These are phyloP conservation scores for Myoxocephalus aenaeus DNA, from an alignment of 2,797 vertebrate species.

Conservation along the genomic window DNA sequence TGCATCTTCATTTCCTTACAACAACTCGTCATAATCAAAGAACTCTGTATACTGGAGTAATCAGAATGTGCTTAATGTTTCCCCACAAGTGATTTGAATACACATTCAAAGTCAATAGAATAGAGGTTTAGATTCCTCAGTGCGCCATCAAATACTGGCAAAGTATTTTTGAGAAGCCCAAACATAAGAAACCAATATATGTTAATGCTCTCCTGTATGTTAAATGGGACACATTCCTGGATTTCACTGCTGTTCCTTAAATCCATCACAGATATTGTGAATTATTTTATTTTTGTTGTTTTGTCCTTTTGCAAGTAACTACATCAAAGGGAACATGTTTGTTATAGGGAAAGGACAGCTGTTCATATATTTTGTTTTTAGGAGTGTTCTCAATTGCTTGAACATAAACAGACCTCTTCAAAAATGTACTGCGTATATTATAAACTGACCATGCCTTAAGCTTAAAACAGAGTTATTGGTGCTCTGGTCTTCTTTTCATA, in stretches of 20 bases:
- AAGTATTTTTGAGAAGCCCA: conserved; percentile 6
- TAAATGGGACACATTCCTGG: conserved; percentile 62
- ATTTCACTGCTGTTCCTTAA: conserved; percentile 37
- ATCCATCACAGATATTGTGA: conserved; percentile 13
- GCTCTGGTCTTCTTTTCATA: conserved; percentile 71
- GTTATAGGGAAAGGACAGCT: background rate
- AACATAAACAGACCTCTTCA: conserved; percentile 40
- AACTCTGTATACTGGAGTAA: conserved; percentile 36
- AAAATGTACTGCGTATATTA: conserved; percentile 61
- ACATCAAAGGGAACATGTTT: conserved; percentile 44
- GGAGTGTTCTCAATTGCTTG: conserved; percentile 33
- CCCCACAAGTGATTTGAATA: conserved; percentile 19
- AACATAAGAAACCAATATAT: conserved; percentile 15
- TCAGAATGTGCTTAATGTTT: conserved; percentile 38
- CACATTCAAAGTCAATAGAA: conserved; percentile 9
- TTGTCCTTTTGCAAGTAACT: conserved; percentile 11
- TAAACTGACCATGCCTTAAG: conserved; percentile 79
- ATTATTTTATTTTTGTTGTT: conserved; percentile 20
- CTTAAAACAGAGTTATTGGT: conserved; percentile 75
- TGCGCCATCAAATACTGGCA: conserved; percentile 7
- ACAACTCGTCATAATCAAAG: conserved; percentile 35
- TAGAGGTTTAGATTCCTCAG: background rate
- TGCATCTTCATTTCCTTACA: conserved; percentile 48
- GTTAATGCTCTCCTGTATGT: conserved; percentile 33
- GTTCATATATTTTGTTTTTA: background rate